A percentile compares a stretch with the other conserved stretches of the same genome.
Conservation (phyloP, 2,113 vertebrate genomes). For the Thryonomys swinderianus region DNA sequence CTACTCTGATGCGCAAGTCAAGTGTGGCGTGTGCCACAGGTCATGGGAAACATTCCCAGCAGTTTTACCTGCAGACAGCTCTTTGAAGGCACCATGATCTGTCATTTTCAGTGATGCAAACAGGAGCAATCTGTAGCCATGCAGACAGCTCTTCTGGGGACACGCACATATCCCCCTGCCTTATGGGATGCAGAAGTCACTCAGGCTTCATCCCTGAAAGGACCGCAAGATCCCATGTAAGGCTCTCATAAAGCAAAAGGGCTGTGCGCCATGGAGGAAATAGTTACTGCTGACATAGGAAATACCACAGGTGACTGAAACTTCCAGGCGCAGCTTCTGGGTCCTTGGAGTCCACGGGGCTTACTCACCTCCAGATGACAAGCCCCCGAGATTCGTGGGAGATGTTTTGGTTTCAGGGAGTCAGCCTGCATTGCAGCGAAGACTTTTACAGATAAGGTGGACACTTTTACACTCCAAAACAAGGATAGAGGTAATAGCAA, state of each 20-base stretch:
- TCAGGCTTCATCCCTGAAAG: not conserved
- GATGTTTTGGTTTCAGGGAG: not conserved
- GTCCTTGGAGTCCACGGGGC: no score
- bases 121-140: not conserved
- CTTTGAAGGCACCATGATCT: not conserved
- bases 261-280: not conserved
- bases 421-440: not conserved
- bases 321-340: not conserved
- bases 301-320: not conserved
- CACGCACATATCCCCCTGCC: not conserved
- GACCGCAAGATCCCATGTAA: not conserved
- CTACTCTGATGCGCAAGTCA: not conserved
- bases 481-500: not conserved
- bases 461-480: not conserved
- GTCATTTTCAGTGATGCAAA: not conserved
- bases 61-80: not conserved
- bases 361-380: not conserved
- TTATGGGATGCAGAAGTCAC: not conserved
- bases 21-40: not conserved
- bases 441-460: not conserved
- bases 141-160: not conserved
- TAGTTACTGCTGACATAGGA: not conserved
- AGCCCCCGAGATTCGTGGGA: not conserved
- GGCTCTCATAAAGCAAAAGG: not conserved
- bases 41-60: not conserved